Percentiles rank a stretch among this genome's conserved stretches.
Conservation (phyloP, 2,113 vertebrate genomes). For the Megaceryle maxima region DNA sequence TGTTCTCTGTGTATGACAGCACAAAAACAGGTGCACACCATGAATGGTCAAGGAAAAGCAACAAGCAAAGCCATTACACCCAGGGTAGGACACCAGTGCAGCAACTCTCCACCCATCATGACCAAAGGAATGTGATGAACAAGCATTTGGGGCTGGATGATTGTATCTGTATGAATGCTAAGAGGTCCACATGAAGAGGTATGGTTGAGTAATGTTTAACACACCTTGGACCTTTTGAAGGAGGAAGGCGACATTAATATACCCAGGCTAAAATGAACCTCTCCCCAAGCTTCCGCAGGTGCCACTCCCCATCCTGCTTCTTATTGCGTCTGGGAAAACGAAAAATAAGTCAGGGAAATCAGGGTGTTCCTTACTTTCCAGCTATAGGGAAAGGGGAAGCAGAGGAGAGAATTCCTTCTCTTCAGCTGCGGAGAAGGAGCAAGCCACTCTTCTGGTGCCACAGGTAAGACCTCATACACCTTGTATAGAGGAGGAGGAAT, state of each 20-base stretch:
- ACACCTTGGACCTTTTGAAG: neutral
- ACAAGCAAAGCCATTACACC: neutral
- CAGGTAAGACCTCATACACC: neutral
- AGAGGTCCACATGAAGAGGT: neutral
- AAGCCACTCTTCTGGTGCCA: neutral
- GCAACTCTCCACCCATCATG: neutral
- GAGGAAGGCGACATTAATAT: neutral
- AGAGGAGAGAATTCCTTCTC: neutral
- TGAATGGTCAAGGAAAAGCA: neutral
- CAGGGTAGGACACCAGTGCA: neutral
- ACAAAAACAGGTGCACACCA: neutral
- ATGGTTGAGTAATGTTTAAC: neutral
- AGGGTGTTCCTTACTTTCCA: neutral
- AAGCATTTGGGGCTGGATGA: neutral
- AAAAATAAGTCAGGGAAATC: neutral
- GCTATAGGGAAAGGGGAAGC: neutral
- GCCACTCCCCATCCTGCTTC: neutral
- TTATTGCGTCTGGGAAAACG: neutral
- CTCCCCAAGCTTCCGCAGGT: neutral
- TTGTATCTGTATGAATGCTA: neutral
- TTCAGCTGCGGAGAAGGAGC: neutral
- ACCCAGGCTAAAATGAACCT: neutral
- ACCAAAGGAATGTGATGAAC: neutral
- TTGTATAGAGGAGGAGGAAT: neutral
- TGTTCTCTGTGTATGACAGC: accelerated